Evolutionary conservation across 2,113 vertebrate genomes (phyloP), one percentile per base, ranked within the genome.

Genomic region (Psophia crepitans): DNA sequence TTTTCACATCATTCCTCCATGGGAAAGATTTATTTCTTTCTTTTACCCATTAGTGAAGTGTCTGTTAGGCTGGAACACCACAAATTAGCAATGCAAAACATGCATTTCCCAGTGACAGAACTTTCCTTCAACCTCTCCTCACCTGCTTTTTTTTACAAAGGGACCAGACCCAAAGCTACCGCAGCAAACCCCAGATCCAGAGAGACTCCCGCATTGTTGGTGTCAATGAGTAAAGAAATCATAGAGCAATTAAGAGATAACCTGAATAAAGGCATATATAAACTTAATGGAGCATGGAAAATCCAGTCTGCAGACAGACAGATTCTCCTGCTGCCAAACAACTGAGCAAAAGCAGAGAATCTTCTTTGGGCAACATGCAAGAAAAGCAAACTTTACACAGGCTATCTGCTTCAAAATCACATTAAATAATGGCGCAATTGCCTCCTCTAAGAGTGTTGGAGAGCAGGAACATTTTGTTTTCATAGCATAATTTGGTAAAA

Each of bases 401-500:
- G 28, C 16, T 96, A 89, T 77, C 83, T 76, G 20, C 43, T 78
- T 84, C 26, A 69, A 92, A 89, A 82, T 78, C 91, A 68, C 41
- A 69, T 69, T 56, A 75, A 90, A 51, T 89, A 92, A 81, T 41
- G 94, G 84, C 90, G 82, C 60, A 91, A 75, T 69, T 82, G 41
- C 27, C 53, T 94, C 75, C 51, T 91, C 43, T 49, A 63, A 37
- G 51, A 87, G 71, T 35, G 85, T 74, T 2, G 11, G 44, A 78
- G 41, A 10, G 64, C 39, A 95, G 30, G 70, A 96, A 96, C 75
- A 71, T 88, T 92, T 96, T 96, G 85, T 95, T 96, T 97, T 85
- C 77, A 65, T 63, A 85, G 56, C 56, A 69, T 83, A 82, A 87
- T 61, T 96, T 84, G 48, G 43, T 90, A 88, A 81, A 97, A 95